phyloP scores from a whole-genome alignment of 2,797 vertebrate species.

The Acanthurus leucopareius region DNA sequence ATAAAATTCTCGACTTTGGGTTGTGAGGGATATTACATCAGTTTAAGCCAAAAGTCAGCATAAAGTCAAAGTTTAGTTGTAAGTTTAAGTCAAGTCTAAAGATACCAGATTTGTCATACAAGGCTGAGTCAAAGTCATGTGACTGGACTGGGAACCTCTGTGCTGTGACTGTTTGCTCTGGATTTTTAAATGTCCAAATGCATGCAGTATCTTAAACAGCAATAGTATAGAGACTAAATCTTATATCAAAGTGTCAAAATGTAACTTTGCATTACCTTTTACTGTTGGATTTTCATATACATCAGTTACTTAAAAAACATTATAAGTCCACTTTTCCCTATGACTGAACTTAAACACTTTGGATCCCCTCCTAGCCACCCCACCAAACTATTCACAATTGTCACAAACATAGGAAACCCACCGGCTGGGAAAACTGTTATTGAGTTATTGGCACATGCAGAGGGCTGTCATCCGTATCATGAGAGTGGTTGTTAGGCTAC shows the following conservation, averaged over 20 bases:
- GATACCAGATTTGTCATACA: neutral
- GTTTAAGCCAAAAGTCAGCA: neutral
- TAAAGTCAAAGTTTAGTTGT: too few species aligned
- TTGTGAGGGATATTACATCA: too few species aligned
- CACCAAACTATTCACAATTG: conserved; percentile 70
- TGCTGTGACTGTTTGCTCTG: too few species aligned
- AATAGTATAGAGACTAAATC: too few species aligned
- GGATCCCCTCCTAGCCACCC: conserved; percentile 9
- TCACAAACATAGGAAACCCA: conserved; percentile 72
- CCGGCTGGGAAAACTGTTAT: conserved; percentile 65
- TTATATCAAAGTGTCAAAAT: too few species aligned
- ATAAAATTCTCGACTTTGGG: too few species aligned
- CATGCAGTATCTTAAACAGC: too few species aligned
- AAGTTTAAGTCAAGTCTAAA: neutral
- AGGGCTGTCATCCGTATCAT: conserved; percentile 62
- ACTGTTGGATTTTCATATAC: too few species aligned
- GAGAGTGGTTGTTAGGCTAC: conserved; percentile 67
- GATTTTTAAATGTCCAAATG: too few species aligned
- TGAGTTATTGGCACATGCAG: conserved; percentile 59
- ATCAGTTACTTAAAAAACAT: too few species aligned
- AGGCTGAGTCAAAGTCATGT: neutral
- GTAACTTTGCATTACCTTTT: too few species aligned
- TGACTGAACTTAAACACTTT: conserved; percentile 33
- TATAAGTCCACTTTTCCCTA: neutral
- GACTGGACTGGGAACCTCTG: too few species aligned